These are phyloP conservation scores for Cylas formicarius DNA, from an alignment of 1,140 invertebrate genomes.

Conservation along the genomic window DNA sequence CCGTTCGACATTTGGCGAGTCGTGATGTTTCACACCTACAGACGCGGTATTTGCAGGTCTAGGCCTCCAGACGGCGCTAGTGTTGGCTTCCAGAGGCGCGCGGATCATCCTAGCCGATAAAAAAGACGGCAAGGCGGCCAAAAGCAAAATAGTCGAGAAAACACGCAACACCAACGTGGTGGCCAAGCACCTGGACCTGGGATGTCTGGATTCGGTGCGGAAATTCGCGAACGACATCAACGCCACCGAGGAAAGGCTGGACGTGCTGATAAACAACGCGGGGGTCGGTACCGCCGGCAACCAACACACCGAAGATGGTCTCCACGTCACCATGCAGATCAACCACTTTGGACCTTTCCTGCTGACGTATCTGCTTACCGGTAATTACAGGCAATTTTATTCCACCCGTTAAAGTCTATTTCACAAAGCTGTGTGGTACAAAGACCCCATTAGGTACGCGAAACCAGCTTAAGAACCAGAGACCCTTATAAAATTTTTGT, in stretches of 20 bases:
- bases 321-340: constrained; percentile 55
- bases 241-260: constrained; percentile 42
- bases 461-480: no score
- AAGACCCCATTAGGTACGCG: no score
- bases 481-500: not conserved
- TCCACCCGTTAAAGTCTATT: no score
- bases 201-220: constrained; percentile 44
- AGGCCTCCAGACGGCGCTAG: constrained; percentile 35
- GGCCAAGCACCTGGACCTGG: constrained; percentile 40
- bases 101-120: constrained; percentile 36
- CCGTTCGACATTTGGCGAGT: no score
- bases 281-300: constrained; percentile 44
- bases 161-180: constrained; percentile 40
- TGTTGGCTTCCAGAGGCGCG: constrained; percentile 33
- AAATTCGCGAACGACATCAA: constrained; percentile 45
- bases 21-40: no score
- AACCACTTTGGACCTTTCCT: constrained; percentile 64
- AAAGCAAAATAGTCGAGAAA: constrained; percentile 36
- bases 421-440: no score
- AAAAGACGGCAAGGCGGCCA: constrained; percentile 37
- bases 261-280: constrained; percentile 63
- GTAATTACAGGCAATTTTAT: constrained; percentile 42
- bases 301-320: constrained; percentile 52
- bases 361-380: constrained; percentile 55
- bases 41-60: constrained; percentile 24